A percentile compares a stretch with the other conserved stretches of the same genome.
Conservation (phyloP, 2,888 invertebrate species). For the Lochmaea crataegi region DNA sequence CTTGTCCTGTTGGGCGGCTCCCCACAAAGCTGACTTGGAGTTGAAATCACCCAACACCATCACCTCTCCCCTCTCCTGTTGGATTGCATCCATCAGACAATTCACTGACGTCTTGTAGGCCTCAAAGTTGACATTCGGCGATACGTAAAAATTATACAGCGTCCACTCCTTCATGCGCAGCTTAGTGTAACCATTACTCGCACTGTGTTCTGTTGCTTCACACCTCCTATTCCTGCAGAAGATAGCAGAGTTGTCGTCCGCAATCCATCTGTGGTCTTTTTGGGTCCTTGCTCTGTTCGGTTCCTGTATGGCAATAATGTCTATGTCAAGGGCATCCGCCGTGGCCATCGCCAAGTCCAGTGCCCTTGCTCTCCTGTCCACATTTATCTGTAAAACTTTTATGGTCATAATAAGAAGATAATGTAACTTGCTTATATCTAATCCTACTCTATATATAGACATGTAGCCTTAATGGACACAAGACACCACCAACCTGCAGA, state of each 20-base stretch:
- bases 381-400: conserved; percentile 10
- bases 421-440: not conserved
- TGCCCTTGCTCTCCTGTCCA: not conserved
- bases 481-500: too few species aligned
- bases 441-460: not conserved
- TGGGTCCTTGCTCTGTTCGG: conserved; percentile 1
- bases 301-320: conserved; percentile 11
- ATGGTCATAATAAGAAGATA: not conserved
- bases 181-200: not conserved
- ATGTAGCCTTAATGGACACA: too few species aligned
- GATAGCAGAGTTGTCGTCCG: conserved; percentile 2
- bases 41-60: not conserved
- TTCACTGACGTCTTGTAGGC: not conserved
- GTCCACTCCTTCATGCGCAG: conserved; percentile 5
- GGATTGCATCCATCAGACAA: conserved; percentile 1
- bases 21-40: conserved; percentile 11
- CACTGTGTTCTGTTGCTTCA: not conserved
- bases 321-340: not conserved
- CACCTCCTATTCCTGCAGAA: conserved; percentile 15
- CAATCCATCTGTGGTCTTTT: conserved; percentile 12
- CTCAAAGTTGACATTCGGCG: conserved; percentile 21
- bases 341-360: conserved; percentile 4
- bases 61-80: not conserved
- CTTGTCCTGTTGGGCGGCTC: not conserved
- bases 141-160: conserved; percentile 14